Percentiles rank a stretch among this genome's conserved stretches.
phyloP scores from a whole-genome alignment of 2,797 vertebrate species.

The Sebastes jordani region DNA sequence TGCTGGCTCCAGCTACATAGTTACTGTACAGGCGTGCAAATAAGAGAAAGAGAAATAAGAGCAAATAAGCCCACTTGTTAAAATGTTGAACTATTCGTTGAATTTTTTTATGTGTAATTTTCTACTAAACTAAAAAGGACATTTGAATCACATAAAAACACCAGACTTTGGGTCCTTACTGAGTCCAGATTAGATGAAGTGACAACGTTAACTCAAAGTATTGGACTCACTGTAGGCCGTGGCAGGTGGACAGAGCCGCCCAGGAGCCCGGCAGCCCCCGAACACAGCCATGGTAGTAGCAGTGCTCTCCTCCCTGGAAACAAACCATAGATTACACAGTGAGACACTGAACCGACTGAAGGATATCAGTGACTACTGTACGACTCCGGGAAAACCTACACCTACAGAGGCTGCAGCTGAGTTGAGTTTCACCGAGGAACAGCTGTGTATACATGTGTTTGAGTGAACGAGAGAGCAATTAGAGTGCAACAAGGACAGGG shows the following conservation, averaged over 20 bases:
- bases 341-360: slow-evolving; percentile 5
- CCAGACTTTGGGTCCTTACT: neutral
- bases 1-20: neutral
- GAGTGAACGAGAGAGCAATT: neutral
- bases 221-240: slow-evolving; percentile 89
- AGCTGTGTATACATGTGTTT: neutral
- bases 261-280: slow-evolving; percentile 86
- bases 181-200: neutral
- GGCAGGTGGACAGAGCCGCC: slow-evolving; percentile 93
- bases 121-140: neutral
- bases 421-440: slow-evolving; percentile 28
- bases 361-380: slow-evolving; percentile 48
- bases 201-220: neutral
- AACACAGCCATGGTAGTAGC: slow-evolving; percentile 93
- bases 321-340: slow-evolving; percentile 6
- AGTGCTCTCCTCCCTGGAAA: slow-evolving; percentile 91
- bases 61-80: neutral
- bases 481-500: neutral
- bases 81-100: neutral
- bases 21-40: neutral
- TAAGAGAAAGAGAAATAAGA: neutral
- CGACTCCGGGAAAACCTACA: slow-evolving; percentile 37
- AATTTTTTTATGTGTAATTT: neutral
- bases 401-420: slow-evolving; percentile 8
- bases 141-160: neutral